These are phyloP conservation scores for Liasis olivaceus DNA, from an alignment of 2,797 vertebrate species.

Conservation along the genomic window DNA sequence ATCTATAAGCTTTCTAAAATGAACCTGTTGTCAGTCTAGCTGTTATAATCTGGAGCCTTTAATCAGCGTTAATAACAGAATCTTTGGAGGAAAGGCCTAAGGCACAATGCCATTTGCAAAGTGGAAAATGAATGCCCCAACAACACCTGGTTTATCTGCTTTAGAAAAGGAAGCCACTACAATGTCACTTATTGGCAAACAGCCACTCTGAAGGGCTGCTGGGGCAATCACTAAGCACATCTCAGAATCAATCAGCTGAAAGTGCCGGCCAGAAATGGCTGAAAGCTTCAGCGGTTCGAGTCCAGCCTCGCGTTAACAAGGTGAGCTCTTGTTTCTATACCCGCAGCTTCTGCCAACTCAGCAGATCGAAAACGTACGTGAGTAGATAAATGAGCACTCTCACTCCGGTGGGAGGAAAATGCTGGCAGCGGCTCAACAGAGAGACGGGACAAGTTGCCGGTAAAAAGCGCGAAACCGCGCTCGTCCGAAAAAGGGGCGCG, in stretches of 20 bases:
- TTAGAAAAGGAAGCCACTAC: not conserved
- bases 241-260: not conserved
- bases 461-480: too few relatives aligned
- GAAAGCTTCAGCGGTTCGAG: too few relatives aligned
- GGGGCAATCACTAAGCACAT: not conserved
- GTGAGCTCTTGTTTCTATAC: too few relatives aligned
- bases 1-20: fast-evolving
- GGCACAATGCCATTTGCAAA: conserved; percentile 6
- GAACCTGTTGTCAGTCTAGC: not conserved
- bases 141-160: not conserved
- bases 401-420: too few relatives aligned
- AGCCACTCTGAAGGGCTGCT: not conserved
- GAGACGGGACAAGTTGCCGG: too few relatives aligned
- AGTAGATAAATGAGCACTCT: too few relatives aligned
- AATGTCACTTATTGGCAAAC: not conserved
- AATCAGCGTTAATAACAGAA: conserved; percentile 27
- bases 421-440: too few relatives aligned
- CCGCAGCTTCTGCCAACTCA: too few relatives aligned
- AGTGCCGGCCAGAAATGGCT: too few relatives aligned
- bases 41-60: fast-evolving
- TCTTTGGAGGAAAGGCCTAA: conserved; percentile 2
- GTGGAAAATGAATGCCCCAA: conserved; percentile 7
- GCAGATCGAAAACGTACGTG: too few relatives aligned
- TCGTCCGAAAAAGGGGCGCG: too few relatives aligned
- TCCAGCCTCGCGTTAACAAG: too few relatives aligned